phyloP scores from a whole-genome alignment of 2,888 invertebrate species.

The Chymomyza amoena region DNA sequence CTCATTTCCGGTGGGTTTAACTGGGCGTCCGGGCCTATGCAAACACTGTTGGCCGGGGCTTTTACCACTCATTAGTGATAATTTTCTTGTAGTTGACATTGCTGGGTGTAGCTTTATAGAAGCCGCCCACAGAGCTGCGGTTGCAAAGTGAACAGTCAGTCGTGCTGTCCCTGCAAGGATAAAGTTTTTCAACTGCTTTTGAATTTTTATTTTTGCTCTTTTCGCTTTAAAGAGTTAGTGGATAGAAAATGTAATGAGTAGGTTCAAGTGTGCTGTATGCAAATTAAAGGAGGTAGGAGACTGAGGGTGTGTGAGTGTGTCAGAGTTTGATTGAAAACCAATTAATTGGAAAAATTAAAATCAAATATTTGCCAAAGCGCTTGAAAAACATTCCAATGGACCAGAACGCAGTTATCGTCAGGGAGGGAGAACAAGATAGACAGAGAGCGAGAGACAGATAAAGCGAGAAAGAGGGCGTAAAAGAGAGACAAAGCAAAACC shows the following conservation, averaged over 20 bases:
- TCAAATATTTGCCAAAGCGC: slow-evolving; percentile 71
- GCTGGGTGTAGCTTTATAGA: slow-evolving; percentile 13
- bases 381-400: slow-evolving; percentile 57
- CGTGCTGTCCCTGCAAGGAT: slow-evolving; percentile 26
- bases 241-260: slow-evolving; percentile 19
- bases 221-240: slow-evolving; percentile 13
- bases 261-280: not conserved
- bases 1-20: slow-evolving; percentile 19
- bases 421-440: not conserved
- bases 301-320: slow-evolving; percentile 37
- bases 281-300: slow-evolving; percentile 9
- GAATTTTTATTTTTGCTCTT: not conserved
- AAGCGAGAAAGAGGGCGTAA: not conserved
- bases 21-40: slow-evolving; percentile 40
- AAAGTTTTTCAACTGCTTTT: slow-evolving; percentile 48
- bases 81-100: slow-evolving; percentile 74
- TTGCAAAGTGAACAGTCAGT: not conserved
- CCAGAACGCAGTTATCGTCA: not conserved
- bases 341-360: slow-evolving; percentile 71
- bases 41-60: slow-evolving; percentile 55
- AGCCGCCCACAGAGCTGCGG: slow-evolving; percentile 36
- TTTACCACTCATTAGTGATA: slow-evolving; percentile 74
- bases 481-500: not conserved
- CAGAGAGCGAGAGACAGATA: not conserved
- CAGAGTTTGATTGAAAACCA: slow-evolving; percentile 70